Base-by-base conservation (phyloP, 2,888 invertebrate species). In the Aphodius sticticus region DNA sequence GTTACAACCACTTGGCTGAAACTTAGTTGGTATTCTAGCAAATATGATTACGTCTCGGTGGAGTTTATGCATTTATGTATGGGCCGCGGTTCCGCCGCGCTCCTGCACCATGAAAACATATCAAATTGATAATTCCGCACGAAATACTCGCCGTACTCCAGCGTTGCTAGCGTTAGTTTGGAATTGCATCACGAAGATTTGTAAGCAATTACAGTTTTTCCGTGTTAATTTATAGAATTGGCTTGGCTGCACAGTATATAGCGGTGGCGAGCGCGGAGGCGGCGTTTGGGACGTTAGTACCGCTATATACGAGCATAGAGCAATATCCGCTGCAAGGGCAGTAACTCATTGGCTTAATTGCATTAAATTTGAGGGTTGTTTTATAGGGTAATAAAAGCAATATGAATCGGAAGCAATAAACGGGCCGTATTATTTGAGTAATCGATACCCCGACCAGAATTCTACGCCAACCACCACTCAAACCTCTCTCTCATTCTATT, bases 331-430 rank as follows among this genome's bases (percentile, higher is more conserved):
- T 74, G 53, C 37, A 74, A 37, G 12, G 74, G n/a, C n/a, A 35
- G 74, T 80, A 80, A 80, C 78, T 80, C 78, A 80, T 80, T 71
- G 76, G 69, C 71, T 80, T 80, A 80, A 80, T 80, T 80, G 80
- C 80, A 80, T 80, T 80, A 80, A 78, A 80, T 78, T 78, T 76
- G 80, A 70, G 80, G 76, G 81, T 78, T 78, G 80, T 78, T 81
- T 82, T 80, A 82, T 75, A 72, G 80, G 78, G 81, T 80, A 78
- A 82, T 82, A 82, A 83, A 83, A 80, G 81, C 81, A 80, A 80
- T 80, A 82, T 78, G 80, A 82, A 82, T 81, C 82, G 83, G 83
- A 83, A 82, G 83, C 77, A 82, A 82, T 83, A 83, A 82, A 83
- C 76, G 77, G 69, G 77, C 69, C 69, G 69, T 69, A 53, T 53